phyloP scores from a whole-genome alignment of 2,888 invertebrate genomes.

The Keiferia lycopersicella region DNA sequence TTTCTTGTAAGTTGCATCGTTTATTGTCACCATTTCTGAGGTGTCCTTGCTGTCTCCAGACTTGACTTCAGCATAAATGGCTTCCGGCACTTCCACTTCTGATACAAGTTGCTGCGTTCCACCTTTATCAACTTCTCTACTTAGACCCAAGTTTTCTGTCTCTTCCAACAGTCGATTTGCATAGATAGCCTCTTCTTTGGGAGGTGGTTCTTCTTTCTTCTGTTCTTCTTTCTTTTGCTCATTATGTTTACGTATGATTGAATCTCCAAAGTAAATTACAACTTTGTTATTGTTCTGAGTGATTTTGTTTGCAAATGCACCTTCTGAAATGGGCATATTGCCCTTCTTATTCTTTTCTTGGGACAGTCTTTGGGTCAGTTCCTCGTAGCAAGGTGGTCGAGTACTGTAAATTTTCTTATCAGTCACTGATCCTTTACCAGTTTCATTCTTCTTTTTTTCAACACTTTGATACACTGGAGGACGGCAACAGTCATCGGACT shows the following conservation, averaged over 20 bases:
- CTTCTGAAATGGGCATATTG: constrained; percentile 54
- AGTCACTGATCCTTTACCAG: constrained; percentile 48
- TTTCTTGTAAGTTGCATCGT: constrained; percentile 71
- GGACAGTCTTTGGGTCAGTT: constrained; percentile 66
- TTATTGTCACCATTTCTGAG: constrained; percentile 57
- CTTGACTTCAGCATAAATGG: constrained; percentile 71
- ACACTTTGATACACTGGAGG: constrained; percentile 74
- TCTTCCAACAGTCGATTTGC: constrained; percentile 67
- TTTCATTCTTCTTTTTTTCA: constrained; percentile 67
- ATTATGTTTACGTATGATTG: constrained; percentile 78
- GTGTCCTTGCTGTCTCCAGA: constrained; percentile 49
- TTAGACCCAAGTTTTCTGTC: constrained; percentile 57
- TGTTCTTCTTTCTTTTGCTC: constrained; percentile 70
- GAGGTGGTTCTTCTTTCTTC: constrained; percentile 48
- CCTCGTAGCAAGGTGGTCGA: constrained; percentile 76
- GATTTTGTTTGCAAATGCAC: constrained; percentile 68
- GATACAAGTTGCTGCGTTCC: constrained; percentile 62
- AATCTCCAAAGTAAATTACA: constrained; percentile 88
- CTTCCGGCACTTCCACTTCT: constrained; percentile 70
- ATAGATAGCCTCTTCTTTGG: constrained; percentile 71
- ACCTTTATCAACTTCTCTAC: constrained; percentile 61
- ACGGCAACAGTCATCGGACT: constrained; percentile 67
- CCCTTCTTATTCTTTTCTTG: constrained; percentile 75
- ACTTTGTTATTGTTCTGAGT: constrained; percentile 83
- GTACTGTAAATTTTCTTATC: constrained; percentile 67